Evolutionary conservation across 2,113 vertebrate genomes (phyloP).

Genomic region (Meles meles): DNA sequence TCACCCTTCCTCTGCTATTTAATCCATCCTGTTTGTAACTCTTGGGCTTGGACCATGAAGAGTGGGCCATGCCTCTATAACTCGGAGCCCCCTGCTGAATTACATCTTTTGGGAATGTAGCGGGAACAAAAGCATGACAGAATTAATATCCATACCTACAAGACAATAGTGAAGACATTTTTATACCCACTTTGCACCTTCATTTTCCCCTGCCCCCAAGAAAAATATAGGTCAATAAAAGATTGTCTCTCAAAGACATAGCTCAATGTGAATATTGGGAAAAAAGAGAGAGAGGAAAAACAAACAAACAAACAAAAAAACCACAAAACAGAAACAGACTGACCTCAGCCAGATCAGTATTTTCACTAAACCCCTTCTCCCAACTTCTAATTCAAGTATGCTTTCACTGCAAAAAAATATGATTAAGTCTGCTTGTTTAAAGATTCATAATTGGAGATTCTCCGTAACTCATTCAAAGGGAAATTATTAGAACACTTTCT

Average conservation of each 20-base stretch:
- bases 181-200: accelerated
- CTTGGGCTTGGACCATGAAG: not conserved
- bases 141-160: not conserved
- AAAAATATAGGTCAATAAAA: slow-evolving; percentile 38
- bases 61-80: not conserved
- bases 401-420: not conserved
- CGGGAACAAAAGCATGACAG: accelerated
- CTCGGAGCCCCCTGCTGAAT: not conserved
- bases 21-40: no score
- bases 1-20: not conserved
- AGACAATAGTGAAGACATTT: not conserved
- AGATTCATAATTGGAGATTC: not conserved
- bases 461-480: not conserved
- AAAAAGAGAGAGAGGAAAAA: not conserved
- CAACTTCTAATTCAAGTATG: not conserved
- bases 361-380: not conserved
- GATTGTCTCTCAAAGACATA: slow-evolving; percentile 22
- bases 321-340: no score
- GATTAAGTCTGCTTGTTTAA: not conserved
- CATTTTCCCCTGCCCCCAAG: not conserved
- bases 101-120: not conserved
- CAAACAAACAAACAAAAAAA: no score
- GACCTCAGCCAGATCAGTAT: no score
- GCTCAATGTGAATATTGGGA: not conserved
- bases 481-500: not conserved